Evolutionary conservation across 1,140 invertebrate genomes (phyloP), one percentile per base, ranked within the genome.

Genomic region (Whitmania pigra): DNA sequence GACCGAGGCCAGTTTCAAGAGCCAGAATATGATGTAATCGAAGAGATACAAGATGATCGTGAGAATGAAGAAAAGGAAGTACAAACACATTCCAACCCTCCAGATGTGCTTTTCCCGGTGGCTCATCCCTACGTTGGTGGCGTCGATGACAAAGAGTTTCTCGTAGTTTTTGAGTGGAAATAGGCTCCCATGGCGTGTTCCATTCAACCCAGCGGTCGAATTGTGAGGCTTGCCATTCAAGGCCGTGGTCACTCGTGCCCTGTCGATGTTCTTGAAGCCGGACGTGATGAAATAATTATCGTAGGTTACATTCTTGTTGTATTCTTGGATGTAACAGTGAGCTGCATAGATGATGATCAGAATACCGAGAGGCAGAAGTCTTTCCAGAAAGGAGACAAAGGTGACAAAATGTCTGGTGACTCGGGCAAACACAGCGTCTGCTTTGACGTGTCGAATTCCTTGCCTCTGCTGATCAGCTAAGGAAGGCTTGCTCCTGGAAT

Each of bases 271-370:
- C 27, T 55, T 53, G 57, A 75, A 75, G n/a, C 54, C 31, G 2
- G 70, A 55, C n/a, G 72, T 73, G 57, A 75, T 60, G 63, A 73
- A 75, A 25, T 67, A 60, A 60, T 75, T 75, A 63, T 75, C 74
- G 63, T 53, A 70, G 43, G 69, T 53, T 3, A 49, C 53, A 22
- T 55, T 18, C 40, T 54, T 29, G 31, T 73, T 73, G 36, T 71
- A 57, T 27, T 75, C 72, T 27, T 60, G 40, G 22, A 57, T 36
- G 20, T 68, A 29, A 55, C 71, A 69, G 49, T 67, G 40, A 18
- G 68, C 72, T n/a, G 72, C 67, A 22, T 74, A 40, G 53, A 74
- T 68, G 9, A 71, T 63, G 43, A 71, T 73, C 40, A 74, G 49
- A 18, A 74, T 22, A 15, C 54, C 71, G 9, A 74, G 53, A 6